phyloP scores from a whole-genome alignment of 1,140 invertebrate species.

The Melanaphis sacchari region DNA sequence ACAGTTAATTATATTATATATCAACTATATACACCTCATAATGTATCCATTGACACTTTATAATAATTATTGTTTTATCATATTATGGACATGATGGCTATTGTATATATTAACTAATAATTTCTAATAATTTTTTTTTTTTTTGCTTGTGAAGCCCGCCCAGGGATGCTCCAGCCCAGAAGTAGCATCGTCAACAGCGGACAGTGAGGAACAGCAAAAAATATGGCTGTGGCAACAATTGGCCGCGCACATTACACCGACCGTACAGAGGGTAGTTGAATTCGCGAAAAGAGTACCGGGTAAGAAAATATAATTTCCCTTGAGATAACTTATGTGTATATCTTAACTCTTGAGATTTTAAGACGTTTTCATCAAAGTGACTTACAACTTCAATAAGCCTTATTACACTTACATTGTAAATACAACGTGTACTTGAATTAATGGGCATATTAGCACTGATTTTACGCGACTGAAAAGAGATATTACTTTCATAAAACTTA shows the following conservation, averaged over 20 bases:
- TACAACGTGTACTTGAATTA: not conserved
- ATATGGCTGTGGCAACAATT: slow-evolving; percentile 74
- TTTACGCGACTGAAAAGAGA: not conserved
- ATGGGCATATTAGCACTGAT: not conserved
- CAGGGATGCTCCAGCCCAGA: slow-evolving; percentile 64
- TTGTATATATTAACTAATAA: not conserved
- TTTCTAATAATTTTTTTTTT: not conserved
- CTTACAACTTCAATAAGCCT: not conserved
- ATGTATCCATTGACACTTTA: not conserved
- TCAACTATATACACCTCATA: not conserved
- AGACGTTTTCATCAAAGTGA: not conserved
- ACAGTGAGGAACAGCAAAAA: slow-evolving; percentile 73
- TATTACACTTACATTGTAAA: not conserved
- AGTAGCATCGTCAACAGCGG: slow-evolving; percentile 73
- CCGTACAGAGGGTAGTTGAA: slow-evolving; percentile 90
- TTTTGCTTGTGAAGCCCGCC: slow-evolving; percentile 63
- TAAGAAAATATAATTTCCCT: slow-evolving; percentile 59
- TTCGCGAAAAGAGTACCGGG: slow-evolving; percentile 90
- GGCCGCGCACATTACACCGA: slow-evolving; percentile 79
- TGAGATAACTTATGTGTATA: not conserved
- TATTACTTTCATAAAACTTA: not conserved
- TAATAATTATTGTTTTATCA: not conserved
- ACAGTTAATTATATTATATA: not conserved
- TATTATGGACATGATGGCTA: not conserved
- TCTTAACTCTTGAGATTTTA: too few species aligned